Evolutionary conservation across 2,113 vertebrate genomes (phyloP).

Genomic region (Glaucidium brasilianum): DNA sequence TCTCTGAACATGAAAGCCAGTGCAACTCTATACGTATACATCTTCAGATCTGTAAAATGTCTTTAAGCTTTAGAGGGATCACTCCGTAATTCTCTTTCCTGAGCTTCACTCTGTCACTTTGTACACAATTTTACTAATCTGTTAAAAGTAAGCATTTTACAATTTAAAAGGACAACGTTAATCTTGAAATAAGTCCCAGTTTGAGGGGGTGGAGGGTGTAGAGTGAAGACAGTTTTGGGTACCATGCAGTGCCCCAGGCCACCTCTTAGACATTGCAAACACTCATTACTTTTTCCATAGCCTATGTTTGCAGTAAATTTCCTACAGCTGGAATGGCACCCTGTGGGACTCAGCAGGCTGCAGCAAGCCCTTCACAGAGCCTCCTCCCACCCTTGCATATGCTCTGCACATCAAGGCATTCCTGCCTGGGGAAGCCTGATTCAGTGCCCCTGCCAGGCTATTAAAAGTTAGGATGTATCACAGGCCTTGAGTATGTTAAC

Average conservation of each 20-base stretch:
- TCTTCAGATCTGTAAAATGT: background rate
- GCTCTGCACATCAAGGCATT: background rate
- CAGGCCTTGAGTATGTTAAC: fast-evolving
- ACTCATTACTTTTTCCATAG: conserved; percentile 1
- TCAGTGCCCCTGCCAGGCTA: background rate
- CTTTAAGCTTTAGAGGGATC: background rate
- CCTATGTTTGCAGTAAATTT: background rate
- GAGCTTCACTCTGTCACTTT: background rate
- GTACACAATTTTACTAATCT: background rate
- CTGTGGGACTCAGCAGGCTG: background rate
- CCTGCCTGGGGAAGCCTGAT: background rate
- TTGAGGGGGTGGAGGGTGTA: background rate
- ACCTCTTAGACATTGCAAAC: background rate
- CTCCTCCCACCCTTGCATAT: background rate
- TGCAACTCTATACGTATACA: background rate
- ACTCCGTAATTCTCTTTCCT: background rate
- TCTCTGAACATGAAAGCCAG: background rate
- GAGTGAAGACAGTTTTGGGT: background rate
- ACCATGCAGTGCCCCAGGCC: background rate
- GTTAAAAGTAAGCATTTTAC: background rate
- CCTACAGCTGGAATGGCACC: background rate
- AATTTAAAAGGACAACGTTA: background rate
- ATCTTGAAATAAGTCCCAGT: background rate
- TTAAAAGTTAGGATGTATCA: background rate
- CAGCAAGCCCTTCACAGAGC: background rate